These are phyloP conservation scores for Elysia chlorotica DNA, from an alignment of 1,140 invertebrate species.

Conservation along the genomic window DNA sequence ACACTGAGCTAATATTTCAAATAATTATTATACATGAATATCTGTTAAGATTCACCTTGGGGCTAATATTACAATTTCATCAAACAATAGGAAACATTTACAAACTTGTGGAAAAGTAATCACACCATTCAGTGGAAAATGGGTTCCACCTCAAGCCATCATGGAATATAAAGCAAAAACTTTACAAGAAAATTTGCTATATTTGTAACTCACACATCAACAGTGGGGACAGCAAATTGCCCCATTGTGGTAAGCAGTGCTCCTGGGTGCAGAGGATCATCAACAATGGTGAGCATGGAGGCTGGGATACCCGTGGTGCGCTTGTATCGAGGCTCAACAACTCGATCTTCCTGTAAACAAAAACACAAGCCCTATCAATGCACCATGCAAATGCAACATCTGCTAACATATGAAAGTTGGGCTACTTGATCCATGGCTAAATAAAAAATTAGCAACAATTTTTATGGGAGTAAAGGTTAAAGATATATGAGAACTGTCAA, in stretches of 20 bases:
- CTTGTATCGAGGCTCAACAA: constrained; percentile 33
- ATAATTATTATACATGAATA: too few relatives aligned
- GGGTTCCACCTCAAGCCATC: too few relatives aligned
- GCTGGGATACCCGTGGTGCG: constrained; percentile 88
- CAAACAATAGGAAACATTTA: too few relatives aligned
- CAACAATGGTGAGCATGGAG: constrained; percentile 87
- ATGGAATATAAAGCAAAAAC: too few relatives aligned
- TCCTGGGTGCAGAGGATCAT: constrained; percentile 85
- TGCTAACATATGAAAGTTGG: background rate
- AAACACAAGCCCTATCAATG: background rate
- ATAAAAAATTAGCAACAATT: background rate
- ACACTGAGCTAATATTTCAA: too few relatives aligned
- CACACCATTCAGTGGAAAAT: too few relatives aligned
- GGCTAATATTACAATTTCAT: too few relatives aligned
- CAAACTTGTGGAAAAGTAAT: too few relatives aligned
- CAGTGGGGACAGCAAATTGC: constrained; percentile 86
- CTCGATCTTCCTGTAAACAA: constrained; percentile 16
- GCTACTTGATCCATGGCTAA: background rate
- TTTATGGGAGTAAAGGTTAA: background rate
- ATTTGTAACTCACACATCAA: constrained; percentile 79
- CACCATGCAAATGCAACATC: background rate
- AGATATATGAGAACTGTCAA: background rate
- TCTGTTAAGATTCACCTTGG: too few relatives aligned
- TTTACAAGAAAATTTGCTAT: too few relatives aligned
- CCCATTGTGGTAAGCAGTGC: constrained; percentile 93